Evolutionary conservation across 2,888 invertebrate species (phyloP), one percentile per base, ranked within the genome.

Genomic region (Cantharis nigra): DNA sequence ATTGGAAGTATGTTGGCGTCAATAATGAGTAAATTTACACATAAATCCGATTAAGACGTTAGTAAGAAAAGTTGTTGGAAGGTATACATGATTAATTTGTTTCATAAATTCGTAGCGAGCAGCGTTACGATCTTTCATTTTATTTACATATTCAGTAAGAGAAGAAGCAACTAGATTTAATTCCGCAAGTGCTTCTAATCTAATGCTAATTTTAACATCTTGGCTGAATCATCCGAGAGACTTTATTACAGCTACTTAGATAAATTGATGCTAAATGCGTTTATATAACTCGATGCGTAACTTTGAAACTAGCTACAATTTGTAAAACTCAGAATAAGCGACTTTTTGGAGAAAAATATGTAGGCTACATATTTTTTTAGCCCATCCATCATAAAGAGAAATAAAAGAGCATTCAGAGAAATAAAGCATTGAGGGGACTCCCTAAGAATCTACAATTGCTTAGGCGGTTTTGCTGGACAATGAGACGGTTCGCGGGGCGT

Each of bases 211-310:
- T 85, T 84, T 80, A 81, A 81, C 83, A 81, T 84, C 76, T 72
- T 78, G 80, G 81, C 81, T 80, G 74, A 82, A 85, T 83, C 84
- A 85, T 85, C 85, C 83, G 83, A 83, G 83, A 84, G 85, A 85
- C 84, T 86, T 83, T 86, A 86, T 85, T 86, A 84, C 86, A 85
- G 86, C 84, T 83, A 87, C 87, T 87, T 87, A 85, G 81, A 84
- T 85, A 86, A 87, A 87, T 85, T 84, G 81, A 84, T 83, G 84
- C 86, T 86, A 87, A 87, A 87, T 85, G 85, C 83, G 81, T 81
- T 83, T 80, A 82, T 83, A 82, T 79, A 80, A 80, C 83, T 80
- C 81, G 82, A 81, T 83, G 84, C 79, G 79, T 82, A 83, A 82
- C 81, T 82, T 83, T 84, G 80, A 78, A 83, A 83, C 84, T 85